A percentile compares a stretch with the other conserved stretches of the same genome.
Conservation (phyloP, 2,888 invertebrate genomes). For the Ommatoiulus sabulosus region DNA sequence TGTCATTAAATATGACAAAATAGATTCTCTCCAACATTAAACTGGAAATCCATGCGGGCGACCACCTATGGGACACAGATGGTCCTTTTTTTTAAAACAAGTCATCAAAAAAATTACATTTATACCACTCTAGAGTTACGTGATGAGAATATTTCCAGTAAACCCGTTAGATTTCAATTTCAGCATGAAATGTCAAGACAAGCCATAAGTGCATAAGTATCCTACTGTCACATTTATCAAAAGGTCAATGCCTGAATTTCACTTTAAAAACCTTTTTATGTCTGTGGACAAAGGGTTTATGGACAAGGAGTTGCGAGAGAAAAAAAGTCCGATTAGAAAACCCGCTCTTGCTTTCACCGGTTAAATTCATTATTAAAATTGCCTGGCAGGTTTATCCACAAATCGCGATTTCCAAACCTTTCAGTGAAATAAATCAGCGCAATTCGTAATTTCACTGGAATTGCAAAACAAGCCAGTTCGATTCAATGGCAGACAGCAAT, state of each 20-base stretch:
- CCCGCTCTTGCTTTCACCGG: constrained; percentile 16
- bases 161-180: not conserved
- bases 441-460: constrained; percentile 6
- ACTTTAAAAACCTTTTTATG: not conserved
- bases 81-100: not conserved
- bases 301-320: not conserved
- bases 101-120: not conserved
- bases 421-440: constrained; percentile 18
- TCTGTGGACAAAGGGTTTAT: constrained; percentile 8
- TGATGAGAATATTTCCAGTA: not conserved
- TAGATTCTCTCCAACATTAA: too few species aligned
- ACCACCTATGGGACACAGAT: not conserved
- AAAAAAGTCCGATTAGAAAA: not conserved
- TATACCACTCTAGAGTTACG: not conserved
- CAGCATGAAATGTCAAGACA: constrained; percentile 19
- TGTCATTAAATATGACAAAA: too few species aligned
- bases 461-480: constrained; percentile 1
- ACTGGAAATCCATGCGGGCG: not conserved
- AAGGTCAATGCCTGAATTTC: constrained; percentile 27
- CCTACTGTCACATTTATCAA: constrained; percentile 23
- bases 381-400: not conserved
- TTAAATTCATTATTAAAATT: constrained; percentile 29
- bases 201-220: not conserved
- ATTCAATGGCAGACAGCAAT: not conserved
- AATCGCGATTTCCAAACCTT: not conserved